Evolutionary conservation across 2,797 vertebrate species (phyloP).

Genomic region (Botia almorhae): DNA sequence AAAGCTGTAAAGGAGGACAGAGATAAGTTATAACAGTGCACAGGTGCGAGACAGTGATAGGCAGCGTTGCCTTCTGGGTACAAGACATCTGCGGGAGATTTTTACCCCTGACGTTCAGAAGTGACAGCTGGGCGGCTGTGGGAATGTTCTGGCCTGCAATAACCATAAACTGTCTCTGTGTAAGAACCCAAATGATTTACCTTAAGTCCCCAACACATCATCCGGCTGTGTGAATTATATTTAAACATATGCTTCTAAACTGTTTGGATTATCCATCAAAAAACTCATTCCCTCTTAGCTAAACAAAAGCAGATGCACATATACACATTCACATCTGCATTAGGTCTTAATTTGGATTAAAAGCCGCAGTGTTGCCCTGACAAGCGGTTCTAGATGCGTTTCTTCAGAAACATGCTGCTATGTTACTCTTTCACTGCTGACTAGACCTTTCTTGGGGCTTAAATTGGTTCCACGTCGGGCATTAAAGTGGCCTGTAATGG

Average conservation of each 20-base stretch:
- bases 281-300: background rate
- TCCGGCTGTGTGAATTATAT: background rate
- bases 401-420: background rate
- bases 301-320: slow-evolving; percentile 16
- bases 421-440: background rate
- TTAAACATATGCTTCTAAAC: slow-evolving; percentile 16
- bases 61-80: slow-evolving; percentile 56
- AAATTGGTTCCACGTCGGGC: slow-evolving; percentile 20
- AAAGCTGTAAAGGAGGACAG: slow-evolving; percentile 51
- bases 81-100: slow-evolving; percentile 52
- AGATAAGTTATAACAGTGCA: slow-evolving; percentile 62
- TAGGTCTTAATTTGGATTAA: slow-evolving; percentile 9
- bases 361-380: background rate
- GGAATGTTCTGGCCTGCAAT: slow-evolving; percentile 45
- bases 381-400: background rate
- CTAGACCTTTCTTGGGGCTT: slow-evolving; percentile 21
- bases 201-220: slow-evolving; percentile 28
- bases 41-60: slow-evolving; percentile 66
- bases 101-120: slow-evolving; percentile 38
- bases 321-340: background rate
- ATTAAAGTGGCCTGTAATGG: slow-evolving; percentile 38
- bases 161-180: slow-evolving; percentile 34
- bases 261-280: slow-evolving; percentile 32
- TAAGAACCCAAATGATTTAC: slow-evolving; percentile 37
- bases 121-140: slow-evolving; percentile 49